Conservation (phyloP, 2,113 vertebrate genomes). For the Phrynosoma platyrhinos region DNA sequence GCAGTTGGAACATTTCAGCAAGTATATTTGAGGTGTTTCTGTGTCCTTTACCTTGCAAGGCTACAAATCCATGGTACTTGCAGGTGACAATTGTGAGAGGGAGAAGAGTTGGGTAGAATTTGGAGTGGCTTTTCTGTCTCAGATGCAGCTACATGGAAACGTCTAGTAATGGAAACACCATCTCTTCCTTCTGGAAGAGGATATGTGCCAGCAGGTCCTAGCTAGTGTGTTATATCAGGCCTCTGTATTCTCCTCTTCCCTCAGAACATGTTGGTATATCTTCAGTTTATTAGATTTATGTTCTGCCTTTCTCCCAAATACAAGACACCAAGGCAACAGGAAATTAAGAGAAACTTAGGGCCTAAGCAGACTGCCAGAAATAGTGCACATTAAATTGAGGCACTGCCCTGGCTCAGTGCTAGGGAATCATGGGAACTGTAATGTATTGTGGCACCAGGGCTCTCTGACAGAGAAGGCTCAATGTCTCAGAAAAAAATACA, state of each 20-base stretch:
- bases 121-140: not conserved
- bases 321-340: not conserved
- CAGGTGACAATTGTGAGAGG: not conserved
- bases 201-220: not conserved
- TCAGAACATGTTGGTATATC: no score
- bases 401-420: no score
- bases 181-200: not conserved
- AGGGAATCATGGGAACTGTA: no score
- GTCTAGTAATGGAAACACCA: not conserved
- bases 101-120: not conserved
- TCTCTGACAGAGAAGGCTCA: no score
- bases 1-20: not conserved
- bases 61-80: not conserved
- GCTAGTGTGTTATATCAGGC: no score
- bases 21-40: not conserved
- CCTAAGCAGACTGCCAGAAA: no score
- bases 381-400: no score
- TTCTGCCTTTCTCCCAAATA: no score
- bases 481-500: no score
- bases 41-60: not conserved
- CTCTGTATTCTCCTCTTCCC: no score
- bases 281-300: no score
- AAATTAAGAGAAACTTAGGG: slow-evolving; percentile 13
- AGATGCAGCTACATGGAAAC: not conserved
- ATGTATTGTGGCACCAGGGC: no score